Evolutionary conservation across 2,888 invertebrate species (phyloP).

Genomic region (Odontomyia ornata): DNA sequence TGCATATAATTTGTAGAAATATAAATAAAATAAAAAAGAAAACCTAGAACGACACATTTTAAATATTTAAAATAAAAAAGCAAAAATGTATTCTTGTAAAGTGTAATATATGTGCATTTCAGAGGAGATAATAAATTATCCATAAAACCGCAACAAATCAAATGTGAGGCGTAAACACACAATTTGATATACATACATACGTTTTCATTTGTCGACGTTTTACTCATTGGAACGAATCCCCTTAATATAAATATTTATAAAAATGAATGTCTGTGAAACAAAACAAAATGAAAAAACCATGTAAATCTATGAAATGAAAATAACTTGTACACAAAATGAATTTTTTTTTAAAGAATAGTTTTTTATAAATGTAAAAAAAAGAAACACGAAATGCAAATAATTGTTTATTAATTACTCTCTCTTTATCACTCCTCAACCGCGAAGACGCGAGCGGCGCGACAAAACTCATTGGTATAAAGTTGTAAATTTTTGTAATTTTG

Average conservation of each 20-base stretch:
- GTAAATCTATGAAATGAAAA: slow-evolving; percentile 28
- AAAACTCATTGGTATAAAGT: slow-evolving; percentile 11
- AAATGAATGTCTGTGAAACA: slow-evolving; percentile 11
- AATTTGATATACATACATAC: slow-evolving; percentile 21
- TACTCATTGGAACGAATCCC: slow-evolving; percentile 17
- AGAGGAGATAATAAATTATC: slow-evolving; percentile 17
- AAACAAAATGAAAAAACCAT: neutral
- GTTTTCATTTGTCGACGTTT: slow-evolving; percentile 18
- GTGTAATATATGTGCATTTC: slow-evolving; percentile 44
- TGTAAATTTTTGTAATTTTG: slow-evolving; percentile 36
- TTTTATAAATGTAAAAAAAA: slow-evolving; percentile 21
- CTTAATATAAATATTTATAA: neutral
- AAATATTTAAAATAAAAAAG: slow-evolving; percentile 14
- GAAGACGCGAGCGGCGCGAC: slow-evolving; percentile 18
- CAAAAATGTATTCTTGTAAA: slow-evolving; percentile 29
- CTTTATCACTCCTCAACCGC: neutral
- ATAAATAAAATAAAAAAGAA: slow-evolving; percentile 21
- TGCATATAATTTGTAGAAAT: slow-evolving; percentile 41
- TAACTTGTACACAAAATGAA: slow-evolving; percentile 27
- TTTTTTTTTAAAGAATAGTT: neutral
- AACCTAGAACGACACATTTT: neutral
- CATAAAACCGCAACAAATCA: neutral
- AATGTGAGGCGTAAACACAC: neutral
- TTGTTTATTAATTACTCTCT: neutral
- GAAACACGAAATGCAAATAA: neutral